Base-by-base conservation (phyloP, 1,140 invertebrate species). In the Zaprionus inermis region DNA sequence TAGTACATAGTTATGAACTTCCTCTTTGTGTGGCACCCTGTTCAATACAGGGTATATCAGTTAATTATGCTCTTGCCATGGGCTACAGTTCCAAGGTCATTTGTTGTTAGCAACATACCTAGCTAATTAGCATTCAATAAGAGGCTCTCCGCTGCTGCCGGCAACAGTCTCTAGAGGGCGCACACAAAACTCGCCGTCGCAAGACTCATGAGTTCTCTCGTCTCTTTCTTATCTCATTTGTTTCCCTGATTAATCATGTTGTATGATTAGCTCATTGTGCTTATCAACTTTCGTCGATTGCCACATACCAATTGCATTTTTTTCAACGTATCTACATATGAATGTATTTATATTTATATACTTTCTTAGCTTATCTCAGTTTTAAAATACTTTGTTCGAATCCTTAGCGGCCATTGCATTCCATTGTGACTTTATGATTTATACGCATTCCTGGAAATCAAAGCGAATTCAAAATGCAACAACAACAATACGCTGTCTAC, bases 361-460 rank as follows among this genome's bases (percentile, higher is more conserved):
- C 7, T 55, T 5, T 46, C 56, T 44, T 51, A 70, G 32, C 66
- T 70, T 65, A 75, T 75, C 67, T 36, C 14, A 30, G 30, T 24
- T 60, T 49, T 49, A 20, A 28, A 22, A 41, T 14, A 72, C 66
- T 59, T 49, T 72, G 58, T 24, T 24, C 4, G 22, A 4, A 71
- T 71, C 67, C 67, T 64, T 20, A 16, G 38, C 38, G n/a, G 34
- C 10, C 36, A 34, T 73, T 66, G 61, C 72, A 77, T 77, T 85
- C 66, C 46, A 20, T 65, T 60, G 65, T 44, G 59, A 16, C 69
- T 79, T 89, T 75, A 81, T 86, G 82, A 86, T 73, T 85, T 85
- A 85, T 79, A 65, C 75, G 41, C 70, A 79, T 86, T 79, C 83
- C 72, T 65, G 56, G 79, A 82, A 81, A 59, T 73, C 64, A 64